Percentiles rank a stretch among this genome's conserved stretches.
phyloP scores from a whole-genome alignment of 2,888 invertebrate species.

The Sturmia bella region DNA sequence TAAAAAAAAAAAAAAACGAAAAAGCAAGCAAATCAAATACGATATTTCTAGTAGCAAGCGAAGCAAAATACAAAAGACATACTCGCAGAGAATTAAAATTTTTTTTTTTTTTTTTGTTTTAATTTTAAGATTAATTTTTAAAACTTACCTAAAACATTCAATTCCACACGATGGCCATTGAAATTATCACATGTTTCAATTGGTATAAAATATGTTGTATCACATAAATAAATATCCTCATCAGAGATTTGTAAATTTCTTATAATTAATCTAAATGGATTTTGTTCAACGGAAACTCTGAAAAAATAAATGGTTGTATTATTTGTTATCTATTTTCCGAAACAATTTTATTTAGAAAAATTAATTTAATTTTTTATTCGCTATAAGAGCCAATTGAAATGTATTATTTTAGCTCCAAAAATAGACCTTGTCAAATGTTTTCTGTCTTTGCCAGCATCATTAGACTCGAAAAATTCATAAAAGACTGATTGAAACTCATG shows the following conservation, averaged over 20 bases:
- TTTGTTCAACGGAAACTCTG: conserved; percentile 78
- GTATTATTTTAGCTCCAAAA: too few relatives aligned
- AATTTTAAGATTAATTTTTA: conserved; percentile 21
- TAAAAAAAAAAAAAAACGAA: too few relatives aligned
- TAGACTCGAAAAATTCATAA: too few relatives aligned
- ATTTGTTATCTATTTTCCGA: too few relatives aligned
- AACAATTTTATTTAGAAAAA: too few relatives aligned
- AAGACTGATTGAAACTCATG: too few relatives aligned
- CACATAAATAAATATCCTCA: conserved; percentile 90
- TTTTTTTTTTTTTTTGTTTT: neutral
- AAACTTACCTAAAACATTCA: conserved; percentile 88
- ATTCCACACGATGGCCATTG: conserved; percentile 88
- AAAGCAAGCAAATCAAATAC: conserved; percentile 41
- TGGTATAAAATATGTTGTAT: conserved; percentile 89
- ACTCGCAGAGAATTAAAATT: neutral
- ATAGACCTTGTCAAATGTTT: too few relatives aligned
- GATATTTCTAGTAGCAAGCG: conserved; percentile 32
- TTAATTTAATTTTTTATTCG: too few relatives aligned
- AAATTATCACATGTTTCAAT: conserved; percentile 87
- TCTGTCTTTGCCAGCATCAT: too few relatives aligned
- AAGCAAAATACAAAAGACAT: conserved; percentile 27
- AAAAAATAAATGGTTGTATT: neutral
- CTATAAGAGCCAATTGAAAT: too few relatives aligned
- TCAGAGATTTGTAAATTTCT: conserved; percentile 85
- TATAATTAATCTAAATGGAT: conserved; percentile 80